Conservation (phyloP, 30 jellyfish, hydroid and myxozoan genomes). For the Morbakka virulenta region DNA sequence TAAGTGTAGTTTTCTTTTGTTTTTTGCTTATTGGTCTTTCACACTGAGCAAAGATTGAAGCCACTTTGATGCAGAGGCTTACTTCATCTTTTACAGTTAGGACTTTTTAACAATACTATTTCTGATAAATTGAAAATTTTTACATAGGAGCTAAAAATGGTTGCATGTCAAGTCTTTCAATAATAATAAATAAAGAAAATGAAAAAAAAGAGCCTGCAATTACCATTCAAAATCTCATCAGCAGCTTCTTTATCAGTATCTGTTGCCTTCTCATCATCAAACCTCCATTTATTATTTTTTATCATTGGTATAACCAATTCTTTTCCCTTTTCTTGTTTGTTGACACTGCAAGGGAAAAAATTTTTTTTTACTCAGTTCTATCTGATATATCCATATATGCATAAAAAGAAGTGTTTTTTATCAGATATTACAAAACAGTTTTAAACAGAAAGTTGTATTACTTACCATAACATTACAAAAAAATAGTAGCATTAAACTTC, state of each 20-base stretch:
- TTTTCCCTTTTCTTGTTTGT: conserved; percentile 46
- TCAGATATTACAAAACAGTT: too few relatives aligned
- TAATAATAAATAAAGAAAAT: background rate
- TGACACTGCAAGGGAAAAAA: conserved; percentile 19
- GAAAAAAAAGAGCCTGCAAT: background rate
- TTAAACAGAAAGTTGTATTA: too few relatives aligned
- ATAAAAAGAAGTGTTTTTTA: background rate
- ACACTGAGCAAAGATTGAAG: too few relatives aligned
- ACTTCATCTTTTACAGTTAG: background rate
- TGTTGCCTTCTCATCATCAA: background rate
- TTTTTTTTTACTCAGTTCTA: background rate
- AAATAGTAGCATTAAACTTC: too few relatives aligned
- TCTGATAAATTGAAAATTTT: background rate
- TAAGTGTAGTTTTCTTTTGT: too few relatives aligned
- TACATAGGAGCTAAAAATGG: background rate
- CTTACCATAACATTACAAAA: too few relatives aligned
- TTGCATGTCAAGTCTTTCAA: background rate
- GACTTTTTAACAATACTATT: background rate
- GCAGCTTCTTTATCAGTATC: conserved; percentile 80
- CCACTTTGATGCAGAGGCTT: too few relatives aligned
- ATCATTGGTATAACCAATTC: conserved; percentile 80
- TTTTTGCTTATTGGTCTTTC: too few relatives aligned
- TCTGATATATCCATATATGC: background rate
- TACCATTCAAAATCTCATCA: conserved; percentile 69
- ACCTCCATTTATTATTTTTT: conserved; percentile 41